These are phyloP conservation scores for Microcebus ravelobensis DNA, from an alignment of 2,113 vertebrate species.

Conservation along the genomic window DNA sequence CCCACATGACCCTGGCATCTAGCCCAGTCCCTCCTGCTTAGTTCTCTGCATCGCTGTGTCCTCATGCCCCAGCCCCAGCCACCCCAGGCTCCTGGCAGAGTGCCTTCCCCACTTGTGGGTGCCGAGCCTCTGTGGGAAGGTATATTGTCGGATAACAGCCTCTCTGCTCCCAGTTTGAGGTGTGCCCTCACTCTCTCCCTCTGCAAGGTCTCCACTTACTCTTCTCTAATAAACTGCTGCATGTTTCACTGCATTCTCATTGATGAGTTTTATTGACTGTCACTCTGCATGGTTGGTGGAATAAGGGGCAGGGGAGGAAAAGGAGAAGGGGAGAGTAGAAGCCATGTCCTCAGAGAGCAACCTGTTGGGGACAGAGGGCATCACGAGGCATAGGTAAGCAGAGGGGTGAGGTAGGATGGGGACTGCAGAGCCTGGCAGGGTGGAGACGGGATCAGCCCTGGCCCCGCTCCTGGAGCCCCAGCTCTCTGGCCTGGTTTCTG, in stretches of 20 bases:
- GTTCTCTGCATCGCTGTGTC: neutral
- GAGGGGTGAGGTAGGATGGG: too few species aligned
- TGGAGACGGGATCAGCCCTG: neutral
- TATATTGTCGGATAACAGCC: neutral
- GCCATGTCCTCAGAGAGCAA: neutral
- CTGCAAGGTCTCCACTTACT: neutral
- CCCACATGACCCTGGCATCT: fast-evolving
- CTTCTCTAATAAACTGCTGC: neutral
- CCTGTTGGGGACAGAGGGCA: neutral
- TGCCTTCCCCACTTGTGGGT: neutral
- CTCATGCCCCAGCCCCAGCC: neutral
- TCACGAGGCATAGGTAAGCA: neutral
- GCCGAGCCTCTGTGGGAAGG: neutral
- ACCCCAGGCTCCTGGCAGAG: neutral
- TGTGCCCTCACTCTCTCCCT: neutral
- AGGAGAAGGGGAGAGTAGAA: neutral
- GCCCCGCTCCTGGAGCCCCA: neutral
- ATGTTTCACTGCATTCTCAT: neutral
- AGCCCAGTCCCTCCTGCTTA: neutral
- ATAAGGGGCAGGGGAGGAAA: neutral
- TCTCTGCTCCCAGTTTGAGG: neutral
- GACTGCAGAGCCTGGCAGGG: neutral
- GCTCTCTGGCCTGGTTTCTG: neutral
- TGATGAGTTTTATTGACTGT: neutral
- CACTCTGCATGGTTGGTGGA: neutral